phyloP scores from a whole-genome alignment of 2,888 invertebrate species.

The Fabriciana adippe region DNA sequence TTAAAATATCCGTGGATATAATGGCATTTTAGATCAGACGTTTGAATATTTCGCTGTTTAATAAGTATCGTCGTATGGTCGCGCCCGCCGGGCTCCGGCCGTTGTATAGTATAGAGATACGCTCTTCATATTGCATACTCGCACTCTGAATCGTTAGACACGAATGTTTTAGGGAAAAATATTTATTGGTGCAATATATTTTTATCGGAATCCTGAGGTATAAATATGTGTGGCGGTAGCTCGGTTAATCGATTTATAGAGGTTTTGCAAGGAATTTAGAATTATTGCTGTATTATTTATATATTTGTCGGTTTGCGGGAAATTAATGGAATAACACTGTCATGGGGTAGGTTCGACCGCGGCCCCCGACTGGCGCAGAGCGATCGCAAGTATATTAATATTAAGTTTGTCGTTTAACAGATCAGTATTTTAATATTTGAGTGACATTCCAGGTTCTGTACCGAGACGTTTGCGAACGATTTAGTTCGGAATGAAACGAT shows the following conservation, averaged over 20 bases:
- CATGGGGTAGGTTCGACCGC: constrained; percentile 5
- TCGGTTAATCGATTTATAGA: constrained; percentile 50
- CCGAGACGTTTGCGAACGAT: constrained; percentile 47
- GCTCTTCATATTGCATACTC: constrained; percentile 49
- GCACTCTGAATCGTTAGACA: constrained; percentile 55
- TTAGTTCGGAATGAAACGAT: constrained; percentile 12
- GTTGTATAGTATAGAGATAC: constrained; percentile 67
- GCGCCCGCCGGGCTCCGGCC: constrained; percentile 57
- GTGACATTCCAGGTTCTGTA: constrained; percentile 79
- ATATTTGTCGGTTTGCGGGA: constrained; percentile 45
- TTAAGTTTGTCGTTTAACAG: constrained; percentile 74
- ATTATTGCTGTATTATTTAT: constrained; percentile 40
- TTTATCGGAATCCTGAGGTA: constrained; percentile 56
- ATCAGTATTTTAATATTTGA: constrained; percentile 81
- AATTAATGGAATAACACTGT: constrained; percentile 43
- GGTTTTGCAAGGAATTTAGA: constrained; percentile 70
- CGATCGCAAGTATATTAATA: constrained; percentile 54
- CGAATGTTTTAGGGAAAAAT: constrained; percentile 54
- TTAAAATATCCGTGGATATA: constrained; percentile 51
- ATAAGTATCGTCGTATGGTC: constrained; percentile 42
- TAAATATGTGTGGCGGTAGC: constrained; percentile 47
- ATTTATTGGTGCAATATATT: constrained; percentile 67
- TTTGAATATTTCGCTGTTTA: constrained; percentile 53
- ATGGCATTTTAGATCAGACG: constrained; percentile 48
- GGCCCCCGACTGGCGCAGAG: constrained; percentile 63